Percentiles rank a stretch among this genome's conserved stretches.
These are phyloP conservation scores for Protobothrops mucrosquamatus DNA, from an alignment of 2,113 vertebrate species.

Conservation along the genomic window DNA sequence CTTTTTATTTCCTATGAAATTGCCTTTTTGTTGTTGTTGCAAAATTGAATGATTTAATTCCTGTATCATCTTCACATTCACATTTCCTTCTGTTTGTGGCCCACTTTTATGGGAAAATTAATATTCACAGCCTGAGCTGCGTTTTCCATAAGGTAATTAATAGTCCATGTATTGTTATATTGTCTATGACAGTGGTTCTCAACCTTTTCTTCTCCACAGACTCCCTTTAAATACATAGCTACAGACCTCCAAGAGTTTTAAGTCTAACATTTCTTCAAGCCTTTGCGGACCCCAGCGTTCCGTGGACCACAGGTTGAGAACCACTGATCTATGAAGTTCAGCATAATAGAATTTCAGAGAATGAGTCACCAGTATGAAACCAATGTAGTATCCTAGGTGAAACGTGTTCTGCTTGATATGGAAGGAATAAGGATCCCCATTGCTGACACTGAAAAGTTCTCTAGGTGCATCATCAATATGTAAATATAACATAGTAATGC, in stretches of 20 bases:
- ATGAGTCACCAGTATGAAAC: background rate
- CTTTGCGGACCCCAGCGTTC: too few relatives aligned
- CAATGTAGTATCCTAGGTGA: background rate
- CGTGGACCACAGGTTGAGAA: too few relatives aligned
- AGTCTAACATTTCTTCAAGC: background rate
- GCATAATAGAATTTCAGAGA: background rate
- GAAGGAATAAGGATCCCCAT: background rate
- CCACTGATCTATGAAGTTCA: background rate
- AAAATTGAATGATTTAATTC: background rate
- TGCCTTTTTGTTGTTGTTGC: background rate
- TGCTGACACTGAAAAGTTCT: background rate
- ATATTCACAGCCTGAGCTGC: background rate
- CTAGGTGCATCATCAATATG: slow-evolving; percentile 4
- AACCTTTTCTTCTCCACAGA: background rate
- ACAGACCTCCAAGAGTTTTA: background rate
- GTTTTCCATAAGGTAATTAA: background rate
- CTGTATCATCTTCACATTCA: background rate
- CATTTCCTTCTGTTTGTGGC: background rate
- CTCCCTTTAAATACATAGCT: background rate
- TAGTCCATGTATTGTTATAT: background rate
- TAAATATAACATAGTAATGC: background rate
- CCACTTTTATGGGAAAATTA: background rate
- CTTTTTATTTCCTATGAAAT: background rate
- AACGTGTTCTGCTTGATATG: background rate
- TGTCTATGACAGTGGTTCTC: background rate